A percentile compares a stretch with the other conserved stretches of the same genome.
phyloP scores from a whole-genome alignment of 2,797 vertebrate species.

The Leptatherina wallacei region DNA sequence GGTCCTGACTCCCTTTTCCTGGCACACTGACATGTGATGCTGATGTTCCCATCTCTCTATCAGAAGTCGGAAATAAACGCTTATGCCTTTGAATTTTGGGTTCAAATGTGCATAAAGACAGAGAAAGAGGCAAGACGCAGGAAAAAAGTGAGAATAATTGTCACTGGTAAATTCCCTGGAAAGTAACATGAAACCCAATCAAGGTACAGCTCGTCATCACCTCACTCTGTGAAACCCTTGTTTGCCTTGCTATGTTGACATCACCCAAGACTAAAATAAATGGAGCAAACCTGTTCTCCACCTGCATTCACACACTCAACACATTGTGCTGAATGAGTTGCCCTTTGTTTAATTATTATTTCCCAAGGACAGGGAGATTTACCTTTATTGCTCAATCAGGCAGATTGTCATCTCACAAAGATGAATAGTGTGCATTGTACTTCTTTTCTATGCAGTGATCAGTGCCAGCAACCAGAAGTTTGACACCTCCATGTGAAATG shows the following conservation, averaged over 20 bases:
- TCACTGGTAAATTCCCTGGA: conserved; percentile 41
- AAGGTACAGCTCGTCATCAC: conserved; percentile 46
- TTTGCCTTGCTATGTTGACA: conserved; percentile 60
- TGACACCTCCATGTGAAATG: conserved; percentile 68
- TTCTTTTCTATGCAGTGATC: conserved; percentile 42
- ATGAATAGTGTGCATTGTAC: conserved; percentile 82
- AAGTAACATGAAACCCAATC: conserved; percentile 53
- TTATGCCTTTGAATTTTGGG: conserved; percentile 3
- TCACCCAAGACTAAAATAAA: conserved; percentile 50
- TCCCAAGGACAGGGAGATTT: conserved; percentile 70
- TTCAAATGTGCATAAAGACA: conserved; percentile 14
- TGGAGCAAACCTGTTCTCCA: conserved; percentile 65
- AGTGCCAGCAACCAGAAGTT: conserved; percentile 57
- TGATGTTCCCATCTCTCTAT: conserved; percentile 11
- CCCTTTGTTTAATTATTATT: conserved; percentile 78
- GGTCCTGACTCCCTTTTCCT: background rate
- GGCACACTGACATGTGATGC: background rate
- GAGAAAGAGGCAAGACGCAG: conserved; percentile 9
- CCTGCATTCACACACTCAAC: conserved; percentile 67
- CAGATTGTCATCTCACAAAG: conserved; percentile 71
- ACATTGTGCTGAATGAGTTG: conserved; percentile 68
- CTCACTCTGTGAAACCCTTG: conserved; percentile 53
- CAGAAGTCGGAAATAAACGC: too few relatives aligned
- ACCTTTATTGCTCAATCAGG: conserved; percentile 75
- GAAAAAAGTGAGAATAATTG: conserved; percentile 41